A percentile compares a stretch with the other conserved stretches of the same genome.
phyloP scores from a whole-genome alignment of 2,113 vertebrate species.

The Condylura cristata region DNA sequence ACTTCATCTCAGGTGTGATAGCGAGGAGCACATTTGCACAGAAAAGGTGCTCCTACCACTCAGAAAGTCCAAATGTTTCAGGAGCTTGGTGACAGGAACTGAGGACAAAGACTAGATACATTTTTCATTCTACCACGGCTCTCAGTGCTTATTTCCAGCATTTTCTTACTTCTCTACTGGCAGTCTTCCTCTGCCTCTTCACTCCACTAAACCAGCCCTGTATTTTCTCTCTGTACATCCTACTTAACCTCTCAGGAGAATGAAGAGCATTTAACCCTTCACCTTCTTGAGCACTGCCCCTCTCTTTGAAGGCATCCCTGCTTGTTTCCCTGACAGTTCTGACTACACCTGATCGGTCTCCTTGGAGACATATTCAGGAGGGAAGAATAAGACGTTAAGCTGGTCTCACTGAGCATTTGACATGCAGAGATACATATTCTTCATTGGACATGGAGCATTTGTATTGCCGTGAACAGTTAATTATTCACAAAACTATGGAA shows the following conservation, averaged over 20 bases:
- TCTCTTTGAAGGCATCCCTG: neutral
- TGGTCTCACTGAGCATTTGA: neutral
- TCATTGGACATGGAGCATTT: neutral
- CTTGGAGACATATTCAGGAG: neutral
- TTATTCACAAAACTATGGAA: neutral
- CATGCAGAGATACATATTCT: neutral
- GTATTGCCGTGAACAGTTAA: neutral
- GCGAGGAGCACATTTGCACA: neutral
- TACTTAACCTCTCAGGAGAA: neutral
- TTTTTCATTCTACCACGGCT: neutral
- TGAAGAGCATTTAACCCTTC: neutral
- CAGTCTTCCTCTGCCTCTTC: neutral
- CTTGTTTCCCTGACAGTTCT: neutral
- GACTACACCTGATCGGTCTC: neutral
- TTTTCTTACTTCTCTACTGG: neutral
- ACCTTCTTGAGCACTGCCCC: neutral
- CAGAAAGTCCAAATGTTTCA: neutral
- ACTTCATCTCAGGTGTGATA: too few species aligned
- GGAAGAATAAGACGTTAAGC: neutral
- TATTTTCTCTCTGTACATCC: neutral
- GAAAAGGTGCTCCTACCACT: neutral
- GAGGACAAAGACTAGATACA: too few species aligned
- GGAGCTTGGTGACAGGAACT: neutral
- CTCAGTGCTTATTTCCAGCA: neutral
- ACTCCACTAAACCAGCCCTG: neutral